Evolutionary conservation across 2,797 vertebrate species (phyloP), one percentile per base, ranked within the genome.

Genomic region (Bryconaethiops microstoma): DNA sequence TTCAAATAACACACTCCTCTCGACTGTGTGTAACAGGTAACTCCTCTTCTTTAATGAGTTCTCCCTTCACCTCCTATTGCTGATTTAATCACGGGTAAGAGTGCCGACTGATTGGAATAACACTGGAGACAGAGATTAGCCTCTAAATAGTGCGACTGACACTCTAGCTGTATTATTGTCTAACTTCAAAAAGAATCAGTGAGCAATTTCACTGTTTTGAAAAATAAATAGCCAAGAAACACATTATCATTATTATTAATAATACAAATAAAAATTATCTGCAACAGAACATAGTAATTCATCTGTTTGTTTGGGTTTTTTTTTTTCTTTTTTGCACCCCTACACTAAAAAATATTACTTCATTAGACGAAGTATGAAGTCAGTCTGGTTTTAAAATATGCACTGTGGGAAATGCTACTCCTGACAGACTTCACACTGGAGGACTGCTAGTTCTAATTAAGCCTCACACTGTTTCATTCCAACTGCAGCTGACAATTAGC

Each of bases 401-500:
- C 78, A 23, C 83, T 76, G 73, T 63, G 64, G 81, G 83, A 84
- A 81, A 71, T 78, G 69, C 71, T 74, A 52, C 69, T 60, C 76
- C 80, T 79, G 83, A 79, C 85, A 84, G 68, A 86, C 78, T 81
- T 78, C 71, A 79, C 81, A 63, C 78, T 67, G 83, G 76, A 79
- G 77, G 48, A 81, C 76, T 62, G 77, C 83, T 67, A 70, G 73
- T 67, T 86, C 73, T 86, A 81, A 86, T 86, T 85, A 86, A 79
- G 84, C 71, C 81, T 75, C 80, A 74, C 77, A 81, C 83, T 45
- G 72, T 78, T 63, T 83, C 83, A 74, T 74, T 84, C 78, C 82
- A 77, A 83, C 84, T 81, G 76, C 68, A 83, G 74, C 84, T 88
- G 85, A 87, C 84, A 88, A 85, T 87, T 82, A 86, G 82, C 76